phyloP scores from a whole-genome alignment of 1,140 invertebrate species.

The Caerostris darwini region DNA sequence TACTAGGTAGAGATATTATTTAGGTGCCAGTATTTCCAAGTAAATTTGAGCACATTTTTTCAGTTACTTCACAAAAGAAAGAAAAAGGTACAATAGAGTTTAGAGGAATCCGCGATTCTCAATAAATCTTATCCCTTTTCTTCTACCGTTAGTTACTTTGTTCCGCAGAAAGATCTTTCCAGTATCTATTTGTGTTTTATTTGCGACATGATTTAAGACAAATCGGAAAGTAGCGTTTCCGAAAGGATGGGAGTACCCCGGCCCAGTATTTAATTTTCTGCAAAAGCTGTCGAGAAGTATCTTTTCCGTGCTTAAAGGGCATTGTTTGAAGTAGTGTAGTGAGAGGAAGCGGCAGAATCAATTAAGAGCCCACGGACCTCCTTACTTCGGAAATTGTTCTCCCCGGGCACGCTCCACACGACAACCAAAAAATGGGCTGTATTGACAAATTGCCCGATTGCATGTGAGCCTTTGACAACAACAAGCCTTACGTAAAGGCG shows the following conservation, averaged over 20 bases:
- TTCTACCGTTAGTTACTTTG: neutral
- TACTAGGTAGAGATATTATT: no score
- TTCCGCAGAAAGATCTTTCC: neutral
- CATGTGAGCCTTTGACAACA: slow-evolving; percentile 70
- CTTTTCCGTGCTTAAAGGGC: slow-evolving; percentile 66
- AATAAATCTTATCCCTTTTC: slow-evolving; percentile 12
- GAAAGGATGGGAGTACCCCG: slow-evolving; percentile 53
- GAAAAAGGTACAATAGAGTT: neutral
- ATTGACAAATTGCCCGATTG: slow-evolving; percentile 77
- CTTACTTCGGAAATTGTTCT: slow-evolving; percentile 73
- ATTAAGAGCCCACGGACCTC: slow-evolving; percentile 58
- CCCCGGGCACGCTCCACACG: slow-evolving; percentile 67
- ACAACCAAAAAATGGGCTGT: slow-evolving; percentile 70
- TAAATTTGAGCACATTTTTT: no score
- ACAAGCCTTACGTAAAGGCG: slow-evolving; percentile 56
- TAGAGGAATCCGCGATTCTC: neutral
- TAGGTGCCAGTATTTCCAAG: no score
- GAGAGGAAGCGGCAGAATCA: slow-evolving; percentile 68
- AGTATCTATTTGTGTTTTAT: slow-evolving; percentile 20
- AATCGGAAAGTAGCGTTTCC: slow-evolving; percentile 60
- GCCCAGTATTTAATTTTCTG: slow-evolving; percentile 53
- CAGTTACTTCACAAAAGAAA: no score
- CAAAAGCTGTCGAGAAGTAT: slow-evolving; percentile 53
- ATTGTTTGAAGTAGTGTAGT: slow-evolving; percentile 61
- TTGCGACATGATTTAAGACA: slow-evolving; percentile 38